phyloP scores from a whole-genome alignment of 1,140 invertebrate genomes.

The Aradophagus sp. region DNA sequence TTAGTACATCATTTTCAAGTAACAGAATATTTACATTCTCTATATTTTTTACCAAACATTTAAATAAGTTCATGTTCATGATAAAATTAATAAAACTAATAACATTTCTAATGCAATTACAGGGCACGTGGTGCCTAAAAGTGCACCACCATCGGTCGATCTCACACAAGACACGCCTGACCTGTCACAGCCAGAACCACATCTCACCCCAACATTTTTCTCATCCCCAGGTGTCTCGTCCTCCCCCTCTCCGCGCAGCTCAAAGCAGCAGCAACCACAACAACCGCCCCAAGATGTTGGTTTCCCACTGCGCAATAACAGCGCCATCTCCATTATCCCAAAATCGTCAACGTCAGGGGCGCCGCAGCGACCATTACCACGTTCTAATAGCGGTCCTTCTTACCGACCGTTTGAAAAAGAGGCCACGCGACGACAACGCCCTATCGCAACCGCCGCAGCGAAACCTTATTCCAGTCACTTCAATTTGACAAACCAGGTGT shows the following conservation, averaged over 20 bases:
- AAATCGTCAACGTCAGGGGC: constrained; percentile 69
- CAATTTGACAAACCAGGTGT: constrained; percentile 67
- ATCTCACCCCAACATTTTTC: constrained; percentile 3
- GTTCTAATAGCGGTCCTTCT: constrained; percentile 62
- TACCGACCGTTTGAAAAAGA: constrained; percentile 71
- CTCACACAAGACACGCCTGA: constrained; percentile 7
- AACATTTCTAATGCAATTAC: no score
- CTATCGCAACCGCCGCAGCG: constrained; percentile 67
- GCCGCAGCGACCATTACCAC: constrained; percentile 62
- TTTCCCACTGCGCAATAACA: constrained; percentile 79
- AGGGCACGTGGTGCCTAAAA: no score
- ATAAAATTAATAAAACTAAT: no score
- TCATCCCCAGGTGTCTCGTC: constrained; percentile 68
- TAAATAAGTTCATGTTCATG: no score
- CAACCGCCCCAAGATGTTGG: constrained; percentile 69
- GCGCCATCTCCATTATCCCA: constrained; percentile 81
- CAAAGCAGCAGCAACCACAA: constrained; percentile 60
- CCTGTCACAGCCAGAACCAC: not conserved
- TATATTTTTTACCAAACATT: no score
- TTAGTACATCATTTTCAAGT: no score
- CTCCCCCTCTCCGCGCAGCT: constrained; percentile 70
- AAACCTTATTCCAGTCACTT: constrained; percentile 68
- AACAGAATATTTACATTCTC: no score
- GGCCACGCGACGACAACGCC: constrained; percentile 65
- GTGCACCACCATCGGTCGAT: no score